A percentile compares a stretch with the other conserved stretches of the same genome.
These are phyloP conservation scores for Rhineura floridana DNA, from an alignment of 2,113 vertebrate genomes.

Conservation along the genomic window DNA sequence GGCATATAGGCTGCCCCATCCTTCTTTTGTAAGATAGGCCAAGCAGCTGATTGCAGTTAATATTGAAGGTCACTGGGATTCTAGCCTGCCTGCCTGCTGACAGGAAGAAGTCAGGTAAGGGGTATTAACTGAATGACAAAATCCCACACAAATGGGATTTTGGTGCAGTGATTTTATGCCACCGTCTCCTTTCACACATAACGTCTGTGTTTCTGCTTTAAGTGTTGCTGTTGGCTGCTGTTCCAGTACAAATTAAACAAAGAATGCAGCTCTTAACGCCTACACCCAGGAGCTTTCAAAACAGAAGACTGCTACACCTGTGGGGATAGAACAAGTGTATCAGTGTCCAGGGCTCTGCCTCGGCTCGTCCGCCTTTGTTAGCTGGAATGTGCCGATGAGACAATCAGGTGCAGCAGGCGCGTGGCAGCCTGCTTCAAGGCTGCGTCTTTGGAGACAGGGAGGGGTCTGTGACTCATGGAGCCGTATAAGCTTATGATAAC, in stretches of 20 bases:
- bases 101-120: background rate
- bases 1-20: background rate
- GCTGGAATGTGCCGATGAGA: conserved; percentile 92
- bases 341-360: conserved; percentile 87
- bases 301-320: conserved; percentile 91
- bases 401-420: conserved; percentile 96
- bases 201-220: conserved; percentile 40
- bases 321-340: conserved; percentile 96
- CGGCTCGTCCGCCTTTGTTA: conserved; percentile 81
- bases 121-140: background rate
- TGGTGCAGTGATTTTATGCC: conserved; percentile 40
- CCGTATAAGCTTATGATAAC: conserved; percentile 76
- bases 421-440: conserved; percentile 89
- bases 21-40: background rate
- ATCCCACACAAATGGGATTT: background rate
- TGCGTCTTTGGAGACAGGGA: conserved; percentile 77
- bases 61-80: background rate
- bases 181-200: background rate
- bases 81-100: background rate
- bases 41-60: background rate
- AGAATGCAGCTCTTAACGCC: conserved; percentile 74
- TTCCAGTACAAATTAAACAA: conserved; percentile 76
- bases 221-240: conserved; percentile 56
- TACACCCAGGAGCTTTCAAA: conserved; percentile 79
- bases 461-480: conserved; percentile 76